Evolutionary conservation across 2,888 invertebrate genomes (phyloP).

Genomic region (Ypsolopha scabrella): DNA sequence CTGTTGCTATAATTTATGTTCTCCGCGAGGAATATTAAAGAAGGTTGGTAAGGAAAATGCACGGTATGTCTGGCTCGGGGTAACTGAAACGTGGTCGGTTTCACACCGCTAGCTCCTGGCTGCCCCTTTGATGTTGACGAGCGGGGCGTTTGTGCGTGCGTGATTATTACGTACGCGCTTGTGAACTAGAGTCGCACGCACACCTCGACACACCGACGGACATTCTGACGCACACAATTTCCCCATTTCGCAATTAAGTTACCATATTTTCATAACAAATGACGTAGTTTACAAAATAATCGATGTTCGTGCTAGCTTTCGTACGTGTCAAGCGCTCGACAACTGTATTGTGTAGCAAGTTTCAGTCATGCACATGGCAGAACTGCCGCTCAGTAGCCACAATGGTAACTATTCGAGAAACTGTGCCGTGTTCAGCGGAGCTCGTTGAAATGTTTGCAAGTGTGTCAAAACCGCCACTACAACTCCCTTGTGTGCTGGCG

Average conservation of each 20-base stretch:
- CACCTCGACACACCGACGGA: background rate
- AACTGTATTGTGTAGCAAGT: background rate
- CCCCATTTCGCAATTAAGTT: no score
- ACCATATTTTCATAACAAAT: no score
- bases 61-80: background rate
- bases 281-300: no score
- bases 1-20: background rate
- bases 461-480: background rate
- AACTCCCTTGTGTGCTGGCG: background rate
- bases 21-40: background rate
- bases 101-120: conserved; percentile 7
- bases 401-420: background rate
- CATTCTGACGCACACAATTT: background rate
- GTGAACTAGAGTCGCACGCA: background rate
- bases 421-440: background rate
- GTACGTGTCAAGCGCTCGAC: background rate
- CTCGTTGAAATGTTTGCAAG: conserved; percentile 3
- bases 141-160: conserved; percentile 15
- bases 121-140: conserved; percentile 25
- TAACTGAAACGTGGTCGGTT: conserved; percentile 19
- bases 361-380: background rate
- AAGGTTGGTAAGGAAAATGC: background rate
- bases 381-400: background rate
- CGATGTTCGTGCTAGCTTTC: no score
- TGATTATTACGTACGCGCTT: conserved; percentile 16